Percentiles rank a stretch among this genome's conserved stretches.
phyloP scores from a whole-genome alignment of 2,888 invertebrate species.

The Orchesellides sinensis region DNA sequence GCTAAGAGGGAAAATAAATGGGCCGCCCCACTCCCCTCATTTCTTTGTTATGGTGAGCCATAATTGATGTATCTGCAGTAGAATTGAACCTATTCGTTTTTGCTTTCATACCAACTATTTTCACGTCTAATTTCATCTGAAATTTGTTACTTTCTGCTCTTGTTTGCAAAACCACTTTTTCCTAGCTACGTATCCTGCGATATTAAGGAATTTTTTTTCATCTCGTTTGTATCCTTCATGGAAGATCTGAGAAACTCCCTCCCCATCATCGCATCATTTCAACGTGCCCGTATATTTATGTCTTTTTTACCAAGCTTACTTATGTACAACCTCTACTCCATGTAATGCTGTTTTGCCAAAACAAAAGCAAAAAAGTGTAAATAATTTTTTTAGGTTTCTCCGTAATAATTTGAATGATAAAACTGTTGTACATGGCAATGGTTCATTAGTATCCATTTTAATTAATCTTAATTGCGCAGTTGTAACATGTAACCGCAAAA shows the following conservation, averaged over 20 bases:
- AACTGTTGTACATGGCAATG: too few species aligned
- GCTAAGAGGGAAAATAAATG: slow-evolving; percentile 52
- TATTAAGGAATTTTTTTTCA: slow-evolving; percentile 2
- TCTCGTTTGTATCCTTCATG: neutral
- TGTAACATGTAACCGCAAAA: too few species aligned
- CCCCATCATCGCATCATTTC: slow-evolving; percentile 10
- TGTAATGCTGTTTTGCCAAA: too few species aligned
- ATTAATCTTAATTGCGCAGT: too few species aligned
- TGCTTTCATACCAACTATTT: slow-evolving; percentile 60
- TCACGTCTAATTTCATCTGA: slow-evolving; percentile 68
- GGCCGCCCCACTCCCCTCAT: slow-evolving; percentile 59
- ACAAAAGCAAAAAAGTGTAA: too few species aligned
- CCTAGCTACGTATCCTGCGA: neutral
- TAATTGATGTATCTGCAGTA: slow-evolving; percentile 69
- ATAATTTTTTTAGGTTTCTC: too few species aligned
- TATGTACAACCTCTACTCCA: too few species aligned
- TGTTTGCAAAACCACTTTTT: slow-evolving; percentile 55
- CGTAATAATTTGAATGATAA: too few species aligned
- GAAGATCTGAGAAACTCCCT: slow-evolving; percentile 35
- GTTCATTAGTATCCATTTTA: too few species aligned
- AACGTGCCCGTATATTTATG: slow-evolving; percentile 2
- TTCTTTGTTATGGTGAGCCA: slow-evolving; percentile 62
- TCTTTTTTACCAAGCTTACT: too few species aligned
- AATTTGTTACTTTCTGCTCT: slow-evolving; percentile 66
- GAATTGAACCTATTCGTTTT: slow-evolving; percentile 50